Evolutionary conservation across 2,113 vertebrate genomes (phyloP), one percentile per base, ranked within the genome.

Genomic region (Oncorhynchus nerka): DNA sequence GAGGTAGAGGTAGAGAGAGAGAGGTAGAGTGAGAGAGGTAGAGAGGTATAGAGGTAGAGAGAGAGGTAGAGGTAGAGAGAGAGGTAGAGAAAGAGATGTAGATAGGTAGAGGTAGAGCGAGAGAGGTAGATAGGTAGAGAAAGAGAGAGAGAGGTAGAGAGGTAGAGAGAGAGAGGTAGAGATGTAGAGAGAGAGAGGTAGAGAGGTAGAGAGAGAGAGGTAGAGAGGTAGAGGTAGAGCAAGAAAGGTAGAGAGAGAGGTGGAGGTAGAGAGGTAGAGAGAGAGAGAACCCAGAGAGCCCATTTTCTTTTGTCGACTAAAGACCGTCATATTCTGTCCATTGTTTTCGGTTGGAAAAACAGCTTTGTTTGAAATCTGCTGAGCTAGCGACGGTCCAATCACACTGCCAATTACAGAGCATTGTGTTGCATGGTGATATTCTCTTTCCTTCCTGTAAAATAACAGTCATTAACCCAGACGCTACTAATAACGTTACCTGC

Each of bases 401-500:
- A 81, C 73, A 78, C 68, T 76, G 81, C 75, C 74, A 24, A 68
- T 81, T 81, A 79, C 73, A 28, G 71, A 71, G 74, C 81, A 73
- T 78, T 73, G 73, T 78, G 77, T 75, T 61, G 13, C 8, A 1
- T 62, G 59, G 19, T 62, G 19, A 1, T 62, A 62, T n/a, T 24
- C n/a, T 13, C 77, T 67, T 70, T 71, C 2, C 70, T 77, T 80
- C 84, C 84, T 70, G 71, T 80, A 83, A 89, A 92, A 91, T 88
- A 85, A 84, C 80, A 88, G 84, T 90, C 89, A 91, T 92, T 92
- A 93, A 85, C 87, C 82, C 49, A 20, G 81, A 70, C 81, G 83
- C 83, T 81, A 85, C 86, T 91, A 91, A 91, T 89, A 91, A 87
- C 84, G 81, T 79, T 79, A 84, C 67, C 81, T 75, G 87, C 51